Base-by-base conservation (phyloP, 2,888 invertebrate species). In the Steinernema scapterisci region DNA sequence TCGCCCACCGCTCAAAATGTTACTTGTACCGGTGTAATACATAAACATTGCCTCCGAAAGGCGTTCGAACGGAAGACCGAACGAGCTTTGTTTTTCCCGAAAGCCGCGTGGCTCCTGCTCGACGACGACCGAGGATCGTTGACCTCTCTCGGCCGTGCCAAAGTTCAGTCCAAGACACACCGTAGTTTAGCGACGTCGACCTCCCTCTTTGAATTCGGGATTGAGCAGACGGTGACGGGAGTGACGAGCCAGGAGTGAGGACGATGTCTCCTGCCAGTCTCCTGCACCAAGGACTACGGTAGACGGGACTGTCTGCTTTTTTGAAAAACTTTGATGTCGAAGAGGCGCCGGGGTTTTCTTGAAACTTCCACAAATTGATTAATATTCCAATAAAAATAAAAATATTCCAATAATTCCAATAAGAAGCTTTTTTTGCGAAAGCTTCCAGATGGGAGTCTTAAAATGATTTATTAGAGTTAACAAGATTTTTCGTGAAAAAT, bases 311-410 rank as follows among this genome's bases (percentile, higher is more conserved):
- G n/a, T n/a, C n/a, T n/a, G n/a, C 13, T 5, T 48, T n/a, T 48
- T 48, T 48, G 48, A n/a, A 16, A 13, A 48, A 48, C 27, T 27
- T 31, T 31, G 23, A 38, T 31, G 63, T 31, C 16, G 25, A 38
- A 63, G n/a, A n/a, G 63, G 63, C 27, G 27, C 19, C 63, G 21
- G 16, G 7, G 31, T 27, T 63, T n/a, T 63, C 63, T 25, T 27
- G 27, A 27, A 63, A 63, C 31, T 63, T 63, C 31, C 63, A 63
- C 16, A 27, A 25, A 63, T 21, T 63, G 63, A 63, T 63, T 63
- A 27, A 63, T 63, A 13, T 31, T 16, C 11, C 16, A 31, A 31
- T 63, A 31, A 63, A 5, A 63, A n/a, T n/a, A n/a, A n/a, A n/a
- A 27, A 63, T 63, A 13, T 31, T 16, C 11, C 16, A 31, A 31